Evolutionary conservation across 2,797 vertebrate species (phyloP), one percentile per base, ranked within the genome.

Genomic region (Sandelia bainsii): DNA sequence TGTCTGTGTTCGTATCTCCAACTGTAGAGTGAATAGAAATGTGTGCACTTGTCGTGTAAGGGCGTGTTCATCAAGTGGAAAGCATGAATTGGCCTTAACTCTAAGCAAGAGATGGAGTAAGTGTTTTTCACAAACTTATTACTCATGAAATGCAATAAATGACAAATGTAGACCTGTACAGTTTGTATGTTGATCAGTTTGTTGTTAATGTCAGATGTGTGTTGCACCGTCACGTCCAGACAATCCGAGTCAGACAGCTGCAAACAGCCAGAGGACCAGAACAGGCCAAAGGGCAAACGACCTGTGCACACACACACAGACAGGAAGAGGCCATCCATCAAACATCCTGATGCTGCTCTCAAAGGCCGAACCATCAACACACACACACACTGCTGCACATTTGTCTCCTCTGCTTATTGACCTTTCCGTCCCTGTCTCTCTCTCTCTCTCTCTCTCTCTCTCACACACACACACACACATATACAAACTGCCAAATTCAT

Each of bases 311-410:
- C 64, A 57, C 27, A 25, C 45, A 49, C 32, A 57, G 19, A 17
- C 25, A 67, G 42, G 46, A 51, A 60, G 48, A 40, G 34, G 25
- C 22, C 66, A 32, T 69, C 66, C 23, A 69, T 69, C 66, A 40
- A 40, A 29, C 34, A 19, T 69, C 42, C 53, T 37, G 66, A 14
- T n/a, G 50, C 29, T 57, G 22, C 34, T 42, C 56, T 51, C 46
- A 59, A 58, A 58, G 66, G 44, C 22, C 56, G 50, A 49, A 49
- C 42, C 22, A 48, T 59, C 39, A 25, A 25, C 57, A 59, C 27
- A 46, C 45, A 42, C 54, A 40, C 16, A 13, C 40, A 42, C 40
- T 14, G 40, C 49, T 23, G 42, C 23, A 42, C 44, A 49, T 59
- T 50, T 69, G 20, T 58, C 23, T 58, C 22, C 22, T 49, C 32